Base-by-base conservation (phyloP, 2,113 vertebrate genomes). In the Podiceps cristatus region DNA sequence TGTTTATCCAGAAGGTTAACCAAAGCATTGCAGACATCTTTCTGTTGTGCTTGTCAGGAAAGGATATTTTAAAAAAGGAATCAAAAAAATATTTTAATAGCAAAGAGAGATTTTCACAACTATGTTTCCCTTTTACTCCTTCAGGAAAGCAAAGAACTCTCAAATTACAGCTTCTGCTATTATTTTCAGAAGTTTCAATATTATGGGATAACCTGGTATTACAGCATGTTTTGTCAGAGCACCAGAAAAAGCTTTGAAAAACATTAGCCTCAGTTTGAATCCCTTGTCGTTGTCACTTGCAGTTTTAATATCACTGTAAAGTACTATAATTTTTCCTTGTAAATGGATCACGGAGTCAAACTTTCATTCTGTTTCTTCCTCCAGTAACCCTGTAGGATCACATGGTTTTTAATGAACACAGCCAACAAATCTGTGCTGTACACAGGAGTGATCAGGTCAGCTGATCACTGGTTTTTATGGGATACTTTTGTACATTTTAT, bases 131-230 rank as follows among this genome's bases (percentile, higher is more conserved):
- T 90, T 77, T 76, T 69, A 66, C 24, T 82, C 25, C 29, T 78
- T 63, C 23, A 79, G 20, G 40, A 79, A 87, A 89, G 44, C 33
- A 94, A 72, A 90, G n/a, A 63, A 62, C 28, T 90, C n/a, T 92
- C 10, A 85, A 67, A 69, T 85, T 78, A 76, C 27, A 84, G 12
- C 53, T 79, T 92, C 23, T 87, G 22, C 20, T 79, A 9, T 68
- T 92, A 64, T 93, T 95, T 94, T 92, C 59, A 72, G 35, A 75
- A 37, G 11, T 94, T 86, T 68, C 69, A 81, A 13, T 90, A 59
- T 50, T 95, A 44, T 20, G 4, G 50, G 13, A 67, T 91, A 91
- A 76, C 31, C 10, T 88, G 31, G 4, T 79, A 72, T 90, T 82
- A 64, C 10, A 69, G 33, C 64, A 64, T 22, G 62, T 93, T 87